Evolutionary conservation across 2,797 vertebrate genomes (phyloP).

Genomic region (Typhlichthys eigenmanni): DNA sequence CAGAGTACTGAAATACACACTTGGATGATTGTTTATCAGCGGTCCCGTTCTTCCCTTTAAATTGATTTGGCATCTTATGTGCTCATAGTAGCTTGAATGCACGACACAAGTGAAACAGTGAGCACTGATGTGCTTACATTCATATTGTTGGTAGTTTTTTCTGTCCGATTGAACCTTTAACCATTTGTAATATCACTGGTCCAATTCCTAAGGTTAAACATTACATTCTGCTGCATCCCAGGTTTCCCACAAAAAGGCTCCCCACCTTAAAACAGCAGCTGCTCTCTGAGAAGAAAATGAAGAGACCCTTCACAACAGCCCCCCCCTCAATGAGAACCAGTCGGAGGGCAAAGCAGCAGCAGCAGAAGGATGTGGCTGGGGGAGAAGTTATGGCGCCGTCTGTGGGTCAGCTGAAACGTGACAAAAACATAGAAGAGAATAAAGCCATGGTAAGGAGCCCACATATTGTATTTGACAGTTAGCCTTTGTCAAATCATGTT

Average conservation of each 20-base stretch:
- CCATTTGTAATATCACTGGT: too few relatives aligned
- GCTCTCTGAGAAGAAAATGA: constrained; percentile 27
- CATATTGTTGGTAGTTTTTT: too few relatives aligned
- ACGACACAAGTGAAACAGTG: too few relatives aligned
- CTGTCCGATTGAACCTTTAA: too few relatives aligned
- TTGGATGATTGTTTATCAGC: too few relatives aligned
- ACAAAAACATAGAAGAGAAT: constrained; percentile 95
- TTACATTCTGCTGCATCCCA: constrained; percentile 37
- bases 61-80: too few relatives aligned
- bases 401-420: constrained; percentile 83
- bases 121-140: too few relatives aligned
- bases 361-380: constrained; percentile 63
- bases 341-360: constrained; percentile 2
- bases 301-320: neutral
- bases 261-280: constrained; percentile 45
- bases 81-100: too few relatives aligned
- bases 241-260: constrained; percentile 86
- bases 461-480: neutral
- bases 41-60: too few relatives aligned
- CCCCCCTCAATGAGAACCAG: neutral
- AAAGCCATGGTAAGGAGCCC: constrained; percentile 87
- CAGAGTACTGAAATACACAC: too few relatives aligned
- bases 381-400: constrained; percentile 72
- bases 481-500: too few relatives aligned
- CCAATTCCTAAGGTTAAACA: too few relatives aligned